Conservation (phyloP, 2,888 invertebrate species). For the Mesochorus sp. region DNA sequence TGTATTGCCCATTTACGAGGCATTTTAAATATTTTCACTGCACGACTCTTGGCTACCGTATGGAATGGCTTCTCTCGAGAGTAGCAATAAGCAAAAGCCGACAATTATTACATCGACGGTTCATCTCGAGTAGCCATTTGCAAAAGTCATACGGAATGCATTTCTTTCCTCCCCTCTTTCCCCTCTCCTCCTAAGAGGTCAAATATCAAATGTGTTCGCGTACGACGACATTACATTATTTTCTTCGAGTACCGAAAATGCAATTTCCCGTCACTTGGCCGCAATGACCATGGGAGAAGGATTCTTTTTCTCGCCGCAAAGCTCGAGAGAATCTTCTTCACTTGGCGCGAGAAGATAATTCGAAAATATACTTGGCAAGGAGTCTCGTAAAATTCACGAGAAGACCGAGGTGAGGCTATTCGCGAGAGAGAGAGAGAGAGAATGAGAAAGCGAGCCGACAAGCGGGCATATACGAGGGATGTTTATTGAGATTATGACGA, state of each 20-base stretch:
- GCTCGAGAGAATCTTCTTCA: constrained; percentile 51
- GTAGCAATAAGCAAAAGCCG: constrained; percentile 74
- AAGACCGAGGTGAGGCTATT: constrained; percentile 67
- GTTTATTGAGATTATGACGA: constrained; percentile 77
- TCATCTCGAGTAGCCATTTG: too few species aligned
- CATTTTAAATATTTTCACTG: constrained; percentile 16
- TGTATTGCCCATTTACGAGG: neutral
- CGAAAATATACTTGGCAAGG: constrained; percentile 49
- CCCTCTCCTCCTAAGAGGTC: neutral
- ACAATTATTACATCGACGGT: constrained; percentile 75
- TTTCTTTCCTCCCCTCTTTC: too few species aligned
- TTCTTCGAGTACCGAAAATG: constrained; percentile 49
- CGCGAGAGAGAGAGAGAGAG: constrained; percentile 25
- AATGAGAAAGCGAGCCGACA: neutral
- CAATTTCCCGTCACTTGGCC: constrained; percentile 59
- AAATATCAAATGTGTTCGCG: constrained; percentile 27
- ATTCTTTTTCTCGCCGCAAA: constrained; percentile 50
- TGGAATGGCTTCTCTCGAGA: constrained; percentile 65
- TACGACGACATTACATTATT: constrained; percentile 40
- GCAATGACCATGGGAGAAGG: constrained; percentile 11
- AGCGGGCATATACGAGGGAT: constrained; percentile 68
- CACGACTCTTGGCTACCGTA: constrained; percentile 73
- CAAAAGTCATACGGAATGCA: too few species aligned
- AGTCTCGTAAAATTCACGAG: constrained; percentile 70
- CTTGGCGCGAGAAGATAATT: constrained; percentile 25